Conservation (phyloP, 2,888 invertebrate species). For the Volucella inflata region DNA sequence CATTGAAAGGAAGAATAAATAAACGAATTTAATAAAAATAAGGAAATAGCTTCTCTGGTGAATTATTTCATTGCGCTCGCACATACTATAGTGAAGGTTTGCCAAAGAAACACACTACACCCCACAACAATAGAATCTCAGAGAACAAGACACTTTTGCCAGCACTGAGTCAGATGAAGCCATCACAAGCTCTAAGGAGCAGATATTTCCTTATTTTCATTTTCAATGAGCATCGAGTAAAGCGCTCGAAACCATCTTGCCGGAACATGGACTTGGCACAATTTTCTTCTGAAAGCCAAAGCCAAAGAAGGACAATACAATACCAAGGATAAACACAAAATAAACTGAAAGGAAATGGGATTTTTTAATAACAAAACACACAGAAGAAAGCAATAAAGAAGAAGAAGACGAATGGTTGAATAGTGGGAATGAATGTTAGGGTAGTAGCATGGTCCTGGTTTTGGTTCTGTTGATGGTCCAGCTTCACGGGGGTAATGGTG, state of each 20-base stretch:
- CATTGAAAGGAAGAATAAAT: slow-evolving; percentile 56
- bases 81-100: background rate
- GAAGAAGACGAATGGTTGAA: slow-evolving; percentile 7
- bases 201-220: slow-evolving; percentile 52
- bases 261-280: slow-evolving; percentile 38
- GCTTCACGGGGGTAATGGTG: slow-evolving; percentile 47
- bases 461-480: slow-evolving; percentile 15
- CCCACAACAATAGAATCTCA: slow-evolving; percentile 10
- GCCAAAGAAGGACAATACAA: slow-evolving; percentile 20
- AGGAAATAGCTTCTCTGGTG: slow-evolving; percentile 19
- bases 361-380: slow-evolving; percentile 58
- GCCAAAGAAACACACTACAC: slow-evolving; percentile 23
- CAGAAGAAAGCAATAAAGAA: slow-evolving; percentile 24
- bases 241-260: slow-evolving; percentile 45
- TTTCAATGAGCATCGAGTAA: slow-evolving; percentile 40
- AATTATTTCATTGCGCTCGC: slow-evolving; percentile 30
- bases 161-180: too few species aligned
- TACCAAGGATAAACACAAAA: slow-evolving; percentile 54
- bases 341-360: slow-evolving; percentile 45
- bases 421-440: slow-evolving; percentile 39
- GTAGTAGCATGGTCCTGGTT: slow-evolving; percentile 6
- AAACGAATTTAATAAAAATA: slow-evolving; percentile 41
- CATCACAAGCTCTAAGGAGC: background rate
- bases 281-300: slow-evolving; percentile 30
- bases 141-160: slow-evolving; percentile 1